phyloP scores from a whole-genome alignment of 2,113 vertebrate species.

The Vimba vimba region DNA sequence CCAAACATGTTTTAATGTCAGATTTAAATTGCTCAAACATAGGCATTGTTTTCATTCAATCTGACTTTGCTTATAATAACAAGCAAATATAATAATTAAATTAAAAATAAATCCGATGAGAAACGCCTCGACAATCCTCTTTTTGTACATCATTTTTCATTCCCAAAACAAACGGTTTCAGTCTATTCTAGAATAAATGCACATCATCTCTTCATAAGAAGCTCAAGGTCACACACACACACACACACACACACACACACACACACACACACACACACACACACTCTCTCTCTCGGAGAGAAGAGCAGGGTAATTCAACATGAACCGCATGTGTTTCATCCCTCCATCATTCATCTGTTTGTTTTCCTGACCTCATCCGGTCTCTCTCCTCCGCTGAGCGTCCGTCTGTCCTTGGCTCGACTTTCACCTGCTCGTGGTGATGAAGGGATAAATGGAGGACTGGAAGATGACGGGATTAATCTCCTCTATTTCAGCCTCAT shows the following conservation, averaged over 20 bases:
- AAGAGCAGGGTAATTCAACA: constrained; percentile 2
- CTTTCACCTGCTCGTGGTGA: constrained; percentile 14
- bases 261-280: background rate
- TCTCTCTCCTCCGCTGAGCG: background rate
- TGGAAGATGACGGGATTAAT: constrained; percentile 20
- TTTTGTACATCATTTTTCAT: no score
- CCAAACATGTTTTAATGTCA: no score
- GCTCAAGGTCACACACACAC: background rate
- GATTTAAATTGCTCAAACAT: no score
- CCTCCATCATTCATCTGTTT: constrained; percentile 14
- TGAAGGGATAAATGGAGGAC: background rate
- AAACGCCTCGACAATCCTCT: no score
- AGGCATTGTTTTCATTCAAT: no score
- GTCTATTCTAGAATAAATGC: no score
- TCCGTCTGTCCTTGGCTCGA: constrained; percentile 39
- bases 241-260: background rate
- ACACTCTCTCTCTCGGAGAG: no score
- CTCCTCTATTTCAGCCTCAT: constrained; percentile 10
- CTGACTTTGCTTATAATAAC: no score
- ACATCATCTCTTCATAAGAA: no score
- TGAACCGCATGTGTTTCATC: background rate
- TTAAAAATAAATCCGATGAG: no score
- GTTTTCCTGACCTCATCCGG: background rate
- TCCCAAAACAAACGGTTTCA: no score
- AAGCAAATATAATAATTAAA: no score